Conservation (phyloP, 2,797 vertebrate species). For the Avahi laniger region DNA sequence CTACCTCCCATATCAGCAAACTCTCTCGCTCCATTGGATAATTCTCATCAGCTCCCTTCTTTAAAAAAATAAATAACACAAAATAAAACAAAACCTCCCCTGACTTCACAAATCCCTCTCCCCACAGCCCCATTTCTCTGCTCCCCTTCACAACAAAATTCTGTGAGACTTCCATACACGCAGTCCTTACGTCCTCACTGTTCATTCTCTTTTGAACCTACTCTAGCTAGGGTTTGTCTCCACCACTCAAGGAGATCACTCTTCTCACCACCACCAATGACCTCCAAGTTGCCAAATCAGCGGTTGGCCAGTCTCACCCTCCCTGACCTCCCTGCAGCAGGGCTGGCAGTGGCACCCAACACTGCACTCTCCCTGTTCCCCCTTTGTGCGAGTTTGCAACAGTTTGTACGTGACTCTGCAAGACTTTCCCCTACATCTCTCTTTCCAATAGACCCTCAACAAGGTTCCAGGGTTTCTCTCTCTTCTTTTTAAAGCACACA, state of each 20-base stretch:
- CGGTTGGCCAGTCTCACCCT: background rate
- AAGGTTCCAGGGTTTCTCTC: background rate
- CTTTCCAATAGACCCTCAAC: background rate
- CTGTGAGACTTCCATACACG: background rate
- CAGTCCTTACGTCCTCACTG: background rate
- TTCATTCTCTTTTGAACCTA: background rate
- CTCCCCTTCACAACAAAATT: background rate
- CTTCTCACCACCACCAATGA: background rate
- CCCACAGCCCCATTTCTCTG: background rate
- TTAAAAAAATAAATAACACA: background rate
- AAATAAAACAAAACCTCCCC: background rate
- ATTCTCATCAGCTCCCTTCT: background rate
- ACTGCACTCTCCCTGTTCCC: accelerated
- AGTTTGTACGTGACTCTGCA: background rate
- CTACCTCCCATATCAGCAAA: background rate
- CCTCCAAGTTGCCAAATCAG: background rate
- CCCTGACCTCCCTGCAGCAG: background rate
- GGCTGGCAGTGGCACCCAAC: no score
- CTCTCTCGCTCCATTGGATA: background rate
- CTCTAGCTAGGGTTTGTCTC: background rate
- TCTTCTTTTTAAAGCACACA: background rate
- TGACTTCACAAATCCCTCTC: background rate
- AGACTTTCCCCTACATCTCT: no score
- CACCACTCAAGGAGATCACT: background rate
- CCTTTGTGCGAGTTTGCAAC: background rate